Percentiles rank a stretch among this genome's conserved stretches.
These are phyloP conservation scores for Microcebus lehilahytsara DNA, from an alignment of 2,113 vertebrate genomes.

Conservation along the genomic window DNA sequence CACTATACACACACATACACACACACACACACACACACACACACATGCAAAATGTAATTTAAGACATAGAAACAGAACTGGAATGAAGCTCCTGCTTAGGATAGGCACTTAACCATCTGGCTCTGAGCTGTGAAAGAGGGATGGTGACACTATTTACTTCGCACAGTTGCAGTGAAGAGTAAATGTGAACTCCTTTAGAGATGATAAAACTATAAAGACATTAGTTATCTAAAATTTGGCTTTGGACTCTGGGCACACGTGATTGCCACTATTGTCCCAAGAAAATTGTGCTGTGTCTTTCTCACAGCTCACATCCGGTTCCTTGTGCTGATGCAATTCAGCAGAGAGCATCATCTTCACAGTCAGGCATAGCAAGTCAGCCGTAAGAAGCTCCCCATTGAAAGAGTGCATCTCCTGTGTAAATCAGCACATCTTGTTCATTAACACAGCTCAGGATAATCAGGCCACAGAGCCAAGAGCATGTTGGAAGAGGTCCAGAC, in stretches of 20 bases:
- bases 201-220: constrained; percentile 1
- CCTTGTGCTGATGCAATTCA: neutral
- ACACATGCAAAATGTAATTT: neutral
- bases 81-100: neutral
- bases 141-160: neutral
- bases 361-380: constrained; percentile 12
- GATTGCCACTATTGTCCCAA: neutral
- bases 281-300: neutral
- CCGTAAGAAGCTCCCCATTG: constrained; percentile 7
- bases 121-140: neutral
- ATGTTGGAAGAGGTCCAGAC: constrained; percentile 54
- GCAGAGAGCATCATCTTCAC: neutral
- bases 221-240: neutral
- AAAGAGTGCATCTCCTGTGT: neutral
- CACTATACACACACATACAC: neutral
- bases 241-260: neutral
- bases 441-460: constrained; percentile 47
- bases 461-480: constrained; percentile 10
- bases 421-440: constrained; percentile 57
- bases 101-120: neutral
- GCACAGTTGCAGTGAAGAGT: neutral
- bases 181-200: neutral
- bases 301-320: neutral
- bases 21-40: no score
- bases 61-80: neutral